phyloP scores from a whole-genome alignment of 2,888 invertebrate genomes.

The Malacosoma neustria region DNA sequence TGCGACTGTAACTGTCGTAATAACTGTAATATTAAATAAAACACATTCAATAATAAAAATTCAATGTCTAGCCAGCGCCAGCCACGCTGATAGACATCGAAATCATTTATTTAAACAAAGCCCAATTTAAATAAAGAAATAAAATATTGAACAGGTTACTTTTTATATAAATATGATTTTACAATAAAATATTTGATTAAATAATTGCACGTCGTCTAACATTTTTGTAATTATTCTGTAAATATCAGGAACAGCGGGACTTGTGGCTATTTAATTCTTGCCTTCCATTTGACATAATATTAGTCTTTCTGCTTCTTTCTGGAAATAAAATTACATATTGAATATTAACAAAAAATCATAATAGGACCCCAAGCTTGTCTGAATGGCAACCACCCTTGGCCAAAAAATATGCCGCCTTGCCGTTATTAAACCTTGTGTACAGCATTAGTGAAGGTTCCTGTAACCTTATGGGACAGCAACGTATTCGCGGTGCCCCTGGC shows the following conservation, averaged over 20 bases:
- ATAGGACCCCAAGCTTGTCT: too few species aligned
- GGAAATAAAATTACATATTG: constrained; percentile 21
- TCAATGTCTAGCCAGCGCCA: neutral
- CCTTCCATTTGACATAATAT: constrained; percentile 38
- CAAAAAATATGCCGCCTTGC: too few species aligned
- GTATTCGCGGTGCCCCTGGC: too few species aligned
- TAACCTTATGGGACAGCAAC: too few species aligned
- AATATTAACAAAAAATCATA: too few species aligned
- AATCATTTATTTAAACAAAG: neutral
- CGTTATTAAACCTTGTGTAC: too few species aligned
- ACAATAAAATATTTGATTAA: neutral
- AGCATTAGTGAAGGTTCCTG: too few species aligned
- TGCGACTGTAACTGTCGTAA: too few species aligned
- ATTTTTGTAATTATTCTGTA: neutral
- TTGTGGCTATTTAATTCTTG: constrained; percentile 9
- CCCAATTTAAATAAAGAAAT: neutral
- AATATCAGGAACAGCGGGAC: constrained; percentile 1
- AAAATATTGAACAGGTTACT: neutral
- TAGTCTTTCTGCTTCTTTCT: constrained; percentile 51
- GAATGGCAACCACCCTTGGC: too few species aligned
- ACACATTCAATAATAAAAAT: neutral
- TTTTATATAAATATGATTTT: neutral
- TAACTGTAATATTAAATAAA: too few species aligned
- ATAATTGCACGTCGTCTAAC: neutral
- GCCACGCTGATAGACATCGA: neutral